These are phyloP conservation scores for Cremastinae sp. DNA, from an alignment of 2,888 invertebrate genomes.

Conservation along the genomic window DNA sequence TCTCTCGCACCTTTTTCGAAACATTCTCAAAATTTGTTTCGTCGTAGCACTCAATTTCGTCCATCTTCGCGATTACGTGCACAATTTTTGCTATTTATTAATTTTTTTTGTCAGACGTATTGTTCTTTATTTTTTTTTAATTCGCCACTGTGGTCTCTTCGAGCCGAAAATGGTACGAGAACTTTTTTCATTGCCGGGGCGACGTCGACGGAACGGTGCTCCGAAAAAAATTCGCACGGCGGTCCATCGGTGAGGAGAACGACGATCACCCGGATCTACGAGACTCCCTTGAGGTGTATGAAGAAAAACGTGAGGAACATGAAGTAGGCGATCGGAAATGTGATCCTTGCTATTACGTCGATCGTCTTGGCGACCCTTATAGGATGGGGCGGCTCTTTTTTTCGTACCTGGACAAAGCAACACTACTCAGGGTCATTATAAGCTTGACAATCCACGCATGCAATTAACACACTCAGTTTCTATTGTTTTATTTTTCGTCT, in stretches of 20 bases:
- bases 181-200: too few species aligned
- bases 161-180: too few species aligned
- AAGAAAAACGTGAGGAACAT: conserved; percentile 97
- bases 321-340: conserved; percentile 95
- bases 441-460: conserved; percentile 63
- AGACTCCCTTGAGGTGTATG: conserved; percentile 94
- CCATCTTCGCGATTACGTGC: too few species aligned
- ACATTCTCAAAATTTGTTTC: conserved; percentile 2
- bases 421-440: conserved; percentile 82
- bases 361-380: conserved; percentile 96
- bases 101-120: background rate
- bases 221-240: too few species aligned
- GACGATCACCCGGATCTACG: conserved; percentile 80
- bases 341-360: conserved; percentile 96
- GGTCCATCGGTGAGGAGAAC: conserved; percentile 12
- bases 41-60: conserved; percentile 18
- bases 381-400: conserved; percentile 95
- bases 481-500: conserved; percentile 27
- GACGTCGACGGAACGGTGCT: too few species aligned
- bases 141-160: too few species aligned
- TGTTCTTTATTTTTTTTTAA: background rate
- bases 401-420: conserved; percentile 92
- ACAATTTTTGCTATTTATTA: too few species aligned
- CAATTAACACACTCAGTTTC: conserved; percentile 56
- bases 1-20: conserved; percentile 5